Conservation (phyloP, 37 sponge, comb jelly and placozoan genomes). For the Aplysina aerophoba region DNA sequence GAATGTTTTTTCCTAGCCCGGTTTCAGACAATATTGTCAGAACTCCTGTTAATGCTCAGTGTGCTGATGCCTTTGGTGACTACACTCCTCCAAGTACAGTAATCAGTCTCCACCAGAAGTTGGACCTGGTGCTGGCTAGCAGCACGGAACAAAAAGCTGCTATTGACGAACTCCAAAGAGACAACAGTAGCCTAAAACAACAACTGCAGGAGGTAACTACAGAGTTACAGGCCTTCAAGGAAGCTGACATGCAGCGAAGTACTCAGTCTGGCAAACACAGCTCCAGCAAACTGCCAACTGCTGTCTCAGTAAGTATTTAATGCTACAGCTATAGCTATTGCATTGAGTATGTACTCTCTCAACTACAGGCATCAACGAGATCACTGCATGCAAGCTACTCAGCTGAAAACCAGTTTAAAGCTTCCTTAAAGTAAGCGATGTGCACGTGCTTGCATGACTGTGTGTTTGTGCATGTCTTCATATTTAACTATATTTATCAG, state of each 20-base stretch:
- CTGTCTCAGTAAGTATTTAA: constrained; percentile 21
- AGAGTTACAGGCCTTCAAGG: constrained; percentile 5
- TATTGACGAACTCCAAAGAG: background rate
- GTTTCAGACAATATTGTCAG: too few relatives aligned
- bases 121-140: constrained; percentile 14
- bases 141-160: constrained; percentile 12
- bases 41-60: too few relatives aligned
- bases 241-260: background rate
- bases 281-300: background rate
- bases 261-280: background rate
- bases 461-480: too few relatives aligned
- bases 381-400: background rate
- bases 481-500: too few relatives aligned
- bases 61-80: too few relatives aligned
- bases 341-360: background rate
- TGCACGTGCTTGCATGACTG: too few relatives aligned
- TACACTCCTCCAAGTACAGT: too few relatives aligned
- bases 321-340: too few relatives aligned
- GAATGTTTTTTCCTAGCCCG: too few relatives aligned
- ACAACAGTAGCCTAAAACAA: background rate
- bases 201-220: background rate
- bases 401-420: background rate
- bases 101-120: too few relatives aligned
- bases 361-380: constrained; percentile 5
- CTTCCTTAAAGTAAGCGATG: constrained; percentile 23